phyloP scores from a whole-genome alignment of 2,797 vertebrate genomes.

The Phylloscopus collybita region DNA sequence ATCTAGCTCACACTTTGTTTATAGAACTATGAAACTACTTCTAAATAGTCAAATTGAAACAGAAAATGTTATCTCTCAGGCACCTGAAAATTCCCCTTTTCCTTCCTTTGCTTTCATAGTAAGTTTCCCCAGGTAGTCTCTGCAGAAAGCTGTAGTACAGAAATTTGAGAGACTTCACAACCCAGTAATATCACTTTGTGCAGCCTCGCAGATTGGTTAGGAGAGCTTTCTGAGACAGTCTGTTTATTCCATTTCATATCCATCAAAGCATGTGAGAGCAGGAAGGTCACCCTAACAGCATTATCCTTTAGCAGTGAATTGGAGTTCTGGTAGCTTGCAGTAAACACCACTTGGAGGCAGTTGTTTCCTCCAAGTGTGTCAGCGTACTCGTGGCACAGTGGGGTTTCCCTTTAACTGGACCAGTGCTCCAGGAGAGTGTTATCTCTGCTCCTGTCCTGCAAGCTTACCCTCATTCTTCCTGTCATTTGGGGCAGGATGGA shows the following conservation, averaged over 20 bases:
- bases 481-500: background rate
- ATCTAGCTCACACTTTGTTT: background rate
- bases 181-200: background rate
- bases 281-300: background rate
- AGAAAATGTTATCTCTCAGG: background rate
- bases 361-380: background rate
- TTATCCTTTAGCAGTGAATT: background rate
- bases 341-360: background rate
- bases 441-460: background rate
- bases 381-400: fast-evolving
- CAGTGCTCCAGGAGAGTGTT: background rate
- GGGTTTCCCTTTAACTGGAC: background rate
- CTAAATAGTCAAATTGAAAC: background rate
- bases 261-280: background rate
- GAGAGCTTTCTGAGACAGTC: background rate
- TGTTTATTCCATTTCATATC: background rate
- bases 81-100: background rate
- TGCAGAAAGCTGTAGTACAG: background rate
- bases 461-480: background rate
- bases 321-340: background rate
- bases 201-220: background rate
- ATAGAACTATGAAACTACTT: background rate
- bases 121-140: background rate
- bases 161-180: background rate
- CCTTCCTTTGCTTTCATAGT: background rate